Base-by-base conservation (phyloP, 2,113 vertebrate genomes). In the Paracanthobrama guichenoti region DNA sequence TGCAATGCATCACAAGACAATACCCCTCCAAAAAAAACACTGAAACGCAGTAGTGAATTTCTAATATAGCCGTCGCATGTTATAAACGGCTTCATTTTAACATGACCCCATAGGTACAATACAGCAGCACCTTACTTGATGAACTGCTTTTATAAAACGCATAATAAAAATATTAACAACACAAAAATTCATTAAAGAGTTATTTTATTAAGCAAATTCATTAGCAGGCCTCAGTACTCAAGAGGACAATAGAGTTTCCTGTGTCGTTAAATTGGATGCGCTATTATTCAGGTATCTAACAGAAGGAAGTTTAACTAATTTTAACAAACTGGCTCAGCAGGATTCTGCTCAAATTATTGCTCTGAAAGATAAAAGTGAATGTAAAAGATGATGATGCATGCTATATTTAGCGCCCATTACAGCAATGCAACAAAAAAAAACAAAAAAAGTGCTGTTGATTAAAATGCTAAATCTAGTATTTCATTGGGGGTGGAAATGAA, bases 1-100 rank as follows among this genome's bases (percentile, higher is more conserved):
- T 73, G 71, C 71, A 73, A 73, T 73, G 71, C 71, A 73, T 73
- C 69, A 72, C 69, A 48, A 73, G 69, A 73, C 42, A 48, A 48
- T 73, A 73, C 4, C 35, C 46, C 44, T 13, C 0, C 22, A 22
- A 55, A 20, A 53, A 20, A 2, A 53, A 10, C 46, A 72, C 18
- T 71, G 10, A 71, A 72, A 46, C 39, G 11, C 22, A 24, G 11
- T 8, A 24, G 5, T 14, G 42, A 3, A 73, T 73, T 73, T 73
- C 69, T 73, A 73, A 73, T 73, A 73, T 73, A 46, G 2, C 11
- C 69, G 14, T 8, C 0, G 12, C 39, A 69, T 69, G 11, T 71
- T 71, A 35, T 35, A 35, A 69, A 69, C 31, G 28, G 18, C 67
- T 71, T 42, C 10, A 42, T 71, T n/a, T 71, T 71, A n/a, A 71